These are phyloP conservation scores for Campoletis raptor DNA, from an alignment of 2,888 invertebrate genomes.

Conservation along the genomic window DNA sequence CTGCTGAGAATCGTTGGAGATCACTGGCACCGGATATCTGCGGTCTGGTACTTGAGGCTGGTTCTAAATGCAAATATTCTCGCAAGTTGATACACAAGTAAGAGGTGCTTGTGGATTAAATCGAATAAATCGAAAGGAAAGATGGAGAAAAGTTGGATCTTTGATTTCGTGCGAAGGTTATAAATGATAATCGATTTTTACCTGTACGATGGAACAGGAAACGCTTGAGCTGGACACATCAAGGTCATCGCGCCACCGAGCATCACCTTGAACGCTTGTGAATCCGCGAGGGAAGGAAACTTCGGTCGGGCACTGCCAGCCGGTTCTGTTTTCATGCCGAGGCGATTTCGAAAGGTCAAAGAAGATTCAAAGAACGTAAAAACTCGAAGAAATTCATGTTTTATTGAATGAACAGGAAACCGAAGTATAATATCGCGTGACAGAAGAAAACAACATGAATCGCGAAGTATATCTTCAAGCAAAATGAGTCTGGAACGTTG, in stretches of 20 bases:
- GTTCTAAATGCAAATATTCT: slow-evolving; percentile 84
- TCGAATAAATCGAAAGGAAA: slow-evolving; percentile 20
- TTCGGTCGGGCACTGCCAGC: slow-evolving; percentile 88
- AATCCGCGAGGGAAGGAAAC: slow-evolving; percentile 87
- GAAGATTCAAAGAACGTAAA: background rate
- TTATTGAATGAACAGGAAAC: slow-evolving; percentile 41
- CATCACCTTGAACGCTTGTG: slow-evolving; percentile 82
- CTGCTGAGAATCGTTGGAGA: slow-evolving; percentile 81
- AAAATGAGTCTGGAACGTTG: background rate
- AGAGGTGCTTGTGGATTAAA: slow-evolving; percentile 31
- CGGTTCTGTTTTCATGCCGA: slow-evolving; percentile 84
- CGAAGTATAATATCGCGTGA: background rate
- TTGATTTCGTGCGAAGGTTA: slow-evolving; percentile 2
- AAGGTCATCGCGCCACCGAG: slow-evolving; percentile 84
- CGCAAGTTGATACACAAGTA: slow-evolving; percentile 39
- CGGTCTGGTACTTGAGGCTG: slow-evolving; percentile 87
- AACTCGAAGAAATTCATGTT: slow-evolving; percentile 23
- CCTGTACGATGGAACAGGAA: slow-evolving; percentile 86
- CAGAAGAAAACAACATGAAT: background rate
- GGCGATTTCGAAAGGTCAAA: slow-evolving; percentile 30
- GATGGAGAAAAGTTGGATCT: slow-evolving; percentile 37
- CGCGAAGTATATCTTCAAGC: background rate
- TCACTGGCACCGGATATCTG: slow-evolving; percentile 85
- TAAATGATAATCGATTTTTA: slow-evolving; percentile 73
- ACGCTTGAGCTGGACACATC: slow-evolving; percentile 86